Evolutionary conservation across 1,140 invertebrate species (phyloP).

Genomic region (Chionoecetes opilio): DNA sequence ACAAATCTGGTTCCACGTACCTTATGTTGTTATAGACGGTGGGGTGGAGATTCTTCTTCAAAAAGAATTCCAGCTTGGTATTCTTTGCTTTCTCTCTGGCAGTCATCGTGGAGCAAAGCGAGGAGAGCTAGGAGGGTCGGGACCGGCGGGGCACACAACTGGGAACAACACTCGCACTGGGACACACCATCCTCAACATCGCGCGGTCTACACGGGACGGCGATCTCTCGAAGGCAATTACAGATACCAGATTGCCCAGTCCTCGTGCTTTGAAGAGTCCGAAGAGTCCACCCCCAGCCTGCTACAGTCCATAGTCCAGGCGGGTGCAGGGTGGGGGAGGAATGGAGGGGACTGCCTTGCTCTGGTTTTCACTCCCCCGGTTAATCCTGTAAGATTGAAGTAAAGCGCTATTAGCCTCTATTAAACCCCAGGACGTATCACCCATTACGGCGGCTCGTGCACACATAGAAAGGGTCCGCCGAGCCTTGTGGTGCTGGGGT

Average conservation of each 20-base stretch:
- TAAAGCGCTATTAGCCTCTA: constrained; percentile 2
- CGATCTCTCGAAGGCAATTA: neutral
- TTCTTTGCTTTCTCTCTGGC: constrained; percentile 61
- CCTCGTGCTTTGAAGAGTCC: neutral
- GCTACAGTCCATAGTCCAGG: neutral
- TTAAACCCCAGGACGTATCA: neutral
- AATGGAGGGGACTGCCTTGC: neutral
- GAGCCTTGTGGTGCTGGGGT: too few species aligned
- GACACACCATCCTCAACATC: constrained; percentile 8
- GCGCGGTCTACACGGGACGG: neutral
- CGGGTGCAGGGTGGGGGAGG: neutral
- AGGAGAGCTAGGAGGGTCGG: neutral
- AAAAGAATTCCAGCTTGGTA: constrained; percentile 71
- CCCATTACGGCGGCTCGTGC: neutral
- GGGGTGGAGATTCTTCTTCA: constrained; percentile 72
- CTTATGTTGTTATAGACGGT: constrained; percentile 75
- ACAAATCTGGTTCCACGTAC: neutral
- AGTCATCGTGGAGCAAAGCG: constrained; percentile 43
- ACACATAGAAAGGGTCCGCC: neutral
- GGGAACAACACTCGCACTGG: neutral
- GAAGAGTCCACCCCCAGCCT: neutral
- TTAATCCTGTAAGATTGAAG: neutral
- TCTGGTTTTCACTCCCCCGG: neutral
- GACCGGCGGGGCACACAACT: neutral
- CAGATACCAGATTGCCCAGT: neutral